Base-by-base conservation (phyloP, 2,113 vertebrate genomes). In the Fregata magnificens region DNA sequence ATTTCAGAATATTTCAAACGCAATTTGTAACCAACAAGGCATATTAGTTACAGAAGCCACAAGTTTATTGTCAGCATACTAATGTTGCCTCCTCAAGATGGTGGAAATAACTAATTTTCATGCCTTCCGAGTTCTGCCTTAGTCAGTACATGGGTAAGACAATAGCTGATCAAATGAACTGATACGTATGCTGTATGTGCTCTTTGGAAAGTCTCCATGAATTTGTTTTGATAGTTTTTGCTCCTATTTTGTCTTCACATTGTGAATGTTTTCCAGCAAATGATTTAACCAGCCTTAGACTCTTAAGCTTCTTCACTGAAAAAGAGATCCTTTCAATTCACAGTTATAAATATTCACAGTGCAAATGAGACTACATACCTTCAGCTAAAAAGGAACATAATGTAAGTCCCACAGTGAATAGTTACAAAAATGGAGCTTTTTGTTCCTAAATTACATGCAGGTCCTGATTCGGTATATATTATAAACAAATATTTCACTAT, bases 381-480 rank as follows among this genome's bases (percentile, higher is more conserved):
- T 7, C 55, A 24, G 31, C 31, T 16, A 1, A 38, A n/a, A 24
- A 22, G 29, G 62, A 28, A 6, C 3, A 36, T 3, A 10, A 16
- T 4, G 44, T 15, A 50, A 26, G 49, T 36, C 26, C 34, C 6
- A 1, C 10, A 28, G 52, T 1, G 15, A 67, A 22, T 0, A 38
- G 83, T 31, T 83, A 2, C 10, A 8, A 15, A 83, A 93, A 71
- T 2, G 4, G 28, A 63, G 52, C 5, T 38, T 49, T 73, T 40
- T n/a, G 4, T 13, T 17, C 42, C 56, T 31, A 2, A 31, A 45
- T 40, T 4, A 8, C 17, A 20, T 0, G 1, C 45, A 22, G 58
- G 34, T 16, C 40, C n/a, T 18, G 25, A 2, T 38, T 17, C 5
- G 5, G 65, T 13, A 3, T 7, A 0, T 28, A 0, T 8, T 45